Evolutionary conservation across 2,888 invertebrate species (phyloP).

Genomic region (Drosophila meridionalis): DNA sequence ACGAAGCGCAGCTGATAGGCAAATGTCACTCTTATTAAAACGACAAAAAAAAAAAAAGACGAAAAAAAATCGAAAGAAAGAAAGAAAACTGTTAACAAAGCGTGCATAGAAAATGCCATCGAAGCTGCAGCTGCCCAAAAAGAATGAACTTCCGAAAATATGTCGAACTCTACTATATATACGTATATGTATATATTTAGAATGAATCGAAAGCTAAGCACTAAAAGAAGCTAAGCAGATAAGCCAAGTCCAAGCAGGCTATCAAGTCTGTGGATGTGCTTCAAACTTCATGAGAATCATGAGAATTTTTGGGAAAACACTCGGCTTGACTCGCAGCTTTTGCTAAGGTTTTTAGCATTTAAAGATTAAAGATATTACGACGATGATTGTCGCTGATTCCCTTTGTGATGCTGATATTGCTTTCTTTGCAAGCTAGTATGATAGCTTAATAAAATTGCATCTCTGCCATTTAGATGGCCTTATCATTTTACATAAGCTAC

Average conservation of each 20-base stretch:
- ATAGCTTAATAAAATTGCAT: too few relatives aligned
- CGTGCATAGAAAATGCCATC: conserved; percentile 33
- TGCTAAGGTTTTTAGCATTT: not conserved
- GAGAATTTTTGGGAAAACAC: not conserved
- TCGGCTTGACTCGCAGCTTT: not conserved
- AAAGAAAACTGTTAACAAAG: conserved; percentile 37
- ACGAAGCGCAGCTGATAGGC: conserved; percentile 65
- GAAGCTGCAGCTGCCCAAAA: conserved; percentile 21
- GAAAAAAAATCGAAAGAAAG: not conserved
- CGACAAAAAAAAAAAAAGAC: conserved; percentile 5
- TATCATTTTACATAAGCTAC: too few relatives aligned
- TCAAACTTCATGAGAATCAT: not conserved
- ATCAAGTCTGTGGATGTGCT: not conserved
- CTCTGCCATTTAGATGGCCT: too few relatives aligned
- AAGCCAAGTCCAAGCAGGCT: conserved; percentile 1
- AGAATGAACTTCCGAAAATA: conserved; percentile 65
- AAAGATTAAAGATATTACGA: too few relatives aligned
- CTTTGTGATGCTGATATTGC: too few relatives aligned
- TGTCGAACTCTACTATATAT: not conserved
- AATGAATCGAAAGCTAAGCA: conserved; percentile 1
- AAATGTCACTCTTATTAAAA: conserved; percentile 74
- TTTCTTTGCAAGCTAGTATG: too few relatives aligned
- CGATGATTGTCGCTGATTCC: too few relatives aligned
- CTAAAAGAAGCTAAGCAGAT: conserved; percentile 2
- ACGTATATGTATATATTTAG: not conserved